Percentiles rank a stretch among this genome's conserved stretches.
Evolutionary conservation across 1,140 invertebrate species (phyloP).

Genomic region (Monomorium pharaonis): DNA sequence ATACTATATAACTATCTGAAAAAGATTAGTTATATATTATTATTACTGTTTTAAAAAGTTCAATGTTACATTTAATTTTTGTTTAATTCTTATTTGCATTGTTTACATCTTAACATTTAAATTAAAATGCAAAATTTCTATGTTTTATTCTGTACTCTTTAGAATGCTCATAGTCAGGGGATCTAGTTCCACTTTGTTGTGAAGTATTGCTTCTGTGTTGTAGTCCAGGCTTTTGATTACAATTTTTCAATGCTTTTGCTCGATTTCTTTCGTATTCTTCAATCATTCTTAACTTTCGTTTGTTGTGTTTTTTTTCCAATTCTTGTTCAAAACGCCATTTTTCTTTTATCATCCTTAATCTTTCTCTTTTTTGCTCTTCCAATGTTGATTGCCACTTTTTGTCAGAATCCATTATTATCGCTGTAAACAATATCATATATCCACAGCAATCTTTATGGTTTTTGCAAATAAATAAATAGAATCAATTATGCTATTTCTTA

Average conservation of each 20-base stretch:
- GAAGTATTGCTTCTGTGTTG: not conserved
- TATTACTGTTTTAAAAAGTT: no score
- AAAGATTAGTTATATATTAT: no score
- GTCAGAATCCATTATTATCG: not conserved
- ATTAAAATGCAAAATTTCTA: not conserved
- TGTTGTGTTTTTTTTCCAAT: not conserved
- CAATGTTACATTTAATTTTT: not conserved
- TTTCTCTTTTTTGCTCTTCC: not conserved
- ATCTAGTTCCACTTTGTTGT: not conserved
- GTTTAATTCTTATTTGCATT: no score
- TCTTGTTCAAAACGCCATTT: not conserved
- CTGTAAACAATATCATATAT: not conserved
- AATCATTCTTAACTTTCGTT: not conserved
- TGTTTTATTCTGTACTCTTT: constrained; percentile 19
- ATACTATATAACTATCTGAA: no score
- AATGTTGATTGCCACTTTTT: not conserved
- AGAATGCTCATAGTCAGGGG: not conserved
- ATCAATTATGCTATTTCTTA: not conserved
- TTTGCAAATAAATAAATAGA: not conserved
- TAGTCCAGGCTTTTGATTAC: not conserved
- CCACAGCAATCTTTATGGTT: not conserved
- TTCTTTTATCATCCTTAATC: not conserved
- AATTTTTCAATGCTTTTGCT: not conserved
- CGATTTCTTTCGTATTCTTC: not conserved
- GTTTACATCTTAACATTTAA: not conserved